Base-by-base conservation (phyloP, 2,113 vertebrate species). In the Camelus dromedarius region DNA sequence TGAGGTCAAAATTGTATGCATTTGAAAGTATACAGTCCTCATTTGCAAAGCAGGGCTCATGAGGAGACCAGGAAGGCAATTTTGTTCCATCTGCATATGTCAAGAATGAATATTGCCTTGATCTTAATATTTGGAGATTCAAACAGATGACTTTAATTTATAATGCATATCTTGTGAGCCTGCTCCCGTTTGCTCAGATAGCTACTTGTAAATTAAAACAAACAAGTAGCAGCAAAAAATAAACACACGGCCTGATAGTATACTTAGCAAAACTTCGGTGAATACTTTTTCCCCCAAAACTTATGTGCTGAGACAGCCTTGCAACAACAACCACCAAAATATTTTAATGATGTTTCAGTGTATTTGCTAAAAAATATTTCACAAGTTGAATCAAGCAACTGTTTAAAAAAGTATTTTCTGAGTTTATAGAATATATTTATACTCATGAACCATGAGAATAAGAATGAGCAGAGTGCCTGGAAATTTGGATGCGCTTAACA, bases 111-210 rank as follows among this genome's bases (percentile, higher is more conserved):
- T 95, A 97, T 54, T 97, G 50, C 70, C 58, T 72, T 76, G 30
- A 95, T 97, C 50, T 81, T 96, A 96, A 90, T 95, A 89, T 95
- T 95, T 96, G 64, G 95, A 97, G 93, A 98, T 96, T 96, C 91
- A 95, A 62, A 97, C 93, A 96, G 83, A 24, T 10, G 83, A 87
- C 69, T 95, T 96, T 98, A 98, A 97, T 97, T 86, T 96, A 94
- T 96, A 89, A 96, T 98, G 95, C 96, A 89, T 95, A 97, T 93
- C 64, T 96, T 97, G 70, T 77, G 85, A 96, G 46, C 80, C 92
- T 96, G 58, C 26, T 90, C n/a, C 76, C 13, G 83, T 95, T 96
- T 97, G 93, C 88, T 81, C 67, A 92, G 93, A 54, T 83, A 16
- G 77, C 91, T 95, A 91, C 89, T 93, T 91, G 38, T 79, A 94